Percentiles rank a stretch among this genome's conserved stretches.
Conservation (phyloP, 2,888 invertebrate genomes). For the Pterostichus madidus region DNA sequence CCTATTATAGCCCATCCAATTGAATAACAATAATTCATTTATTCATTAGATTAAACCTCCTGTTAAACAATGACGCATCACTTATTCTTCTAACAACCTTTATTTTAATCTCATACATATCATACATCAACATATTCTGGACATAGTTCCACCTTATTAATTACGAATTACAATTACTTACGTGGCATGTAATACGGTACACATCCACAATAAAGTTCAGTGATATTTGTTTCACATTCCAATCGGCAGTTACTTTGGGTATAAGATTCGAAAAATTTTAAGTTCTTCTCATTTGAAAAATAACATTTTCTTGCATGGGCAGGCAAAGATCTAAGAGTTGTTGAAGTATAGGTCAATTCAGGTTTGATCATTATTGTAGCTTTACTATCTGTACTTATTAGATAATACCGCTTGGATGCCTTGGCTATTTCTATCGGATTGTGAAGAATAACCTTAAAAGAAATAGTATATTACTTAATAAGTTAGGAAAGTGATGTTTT, state of each 20-base stretch:
- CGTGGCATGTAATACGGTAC: conserved; percentile 71
- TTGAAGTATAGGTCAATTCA: conserved; percentile 70
- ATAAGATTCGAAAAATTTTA: conserved; percentile 63
- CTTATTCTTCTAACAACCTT: too few relatives aligned
- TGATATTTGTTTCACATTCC: conserved; percentile 71
- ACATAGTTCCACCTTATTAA: too few relatives aligned
- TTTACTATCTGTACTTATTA: conserved; percentile 69
- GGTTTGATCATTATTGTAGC: conserved; percentile 70
- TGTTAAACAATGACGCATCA: too few relatives aligned
- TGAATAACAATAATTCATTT: too few relatives aligned
- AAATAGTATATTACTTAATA: conserved; percentile 52
- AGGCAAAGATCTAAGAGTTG: conserved; percentile 68
- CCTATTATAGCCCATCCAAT: too few relatives aligned
- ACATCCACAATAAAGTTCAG: conserved; percentile 69
- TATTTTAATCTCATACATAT: too few relatives aligned
- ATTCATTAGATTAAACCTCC: too few relatives aligned
- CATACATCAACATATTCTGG: too few relatives aligned
- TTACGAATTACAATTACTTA: conserved; percentile 68
- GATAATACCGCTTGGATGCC: conserved; percentile 68
- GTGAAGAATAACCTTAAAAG: conserved; percentile 71
- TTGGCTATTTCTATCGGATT: conserved; percentile 72
- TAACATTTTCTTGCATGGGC: conserved; percentile 70
- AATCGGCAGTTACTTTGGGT: conserved; percentile 69
- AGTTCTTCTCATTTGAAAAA: conserved; percentile 70
- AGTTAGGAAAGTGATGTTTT: too few relatives aligned